These are phyloP conservation scores for Caenorhabditis sulstoni DNA, from an alignment of 2,888 invertebrate species.

Conservation along the genomic window DNA sequence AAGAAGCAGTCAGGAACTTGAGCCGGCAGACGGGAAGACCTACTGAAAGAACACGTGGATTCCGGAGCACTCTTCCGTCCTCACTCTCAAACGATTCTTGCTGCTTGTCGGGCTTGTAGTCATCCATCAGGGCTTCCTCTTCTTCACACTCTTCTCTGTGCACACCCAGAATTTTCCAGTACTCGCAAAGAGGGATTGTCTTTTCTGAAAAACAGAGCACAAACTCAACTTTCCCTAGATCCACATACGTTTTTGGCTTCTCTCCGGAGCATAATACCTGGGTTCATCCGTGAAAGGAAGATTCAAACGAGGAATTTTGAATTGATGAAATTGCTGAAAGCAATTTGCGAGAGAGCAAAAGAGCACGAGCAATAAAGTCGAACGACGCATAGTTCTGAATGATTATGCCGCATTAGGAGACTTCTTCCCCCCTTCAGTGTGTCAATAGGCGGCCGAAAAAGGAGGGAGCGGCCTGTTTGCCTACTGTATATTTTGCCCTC, in stretches of 20 bases:
- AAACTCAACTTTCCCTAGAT: neutral
- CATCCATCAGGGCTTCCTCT: conserved; percentile 35
- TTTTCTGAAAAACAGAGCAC: conserved; percentile 10
- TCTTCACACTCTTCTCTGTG: conserved; percentile 48
- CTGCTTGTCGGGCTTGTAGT: conserved; percentile 35
- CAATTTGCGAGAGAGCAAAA: conserved; percentile 23
- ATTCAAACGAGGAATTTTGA: conserved; percentile 38
- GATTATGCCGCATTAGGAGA: conserved; percentile 11
- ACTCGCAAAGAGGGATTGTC: conserved; percentile 54
- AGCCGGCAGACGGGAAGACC: conserved; percentile 55
- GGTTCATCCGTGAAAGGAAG: conserved; percentile 55
- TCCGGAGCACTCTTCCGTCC: too few relatives aligned
- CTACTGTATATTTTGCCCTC: conserved; percentile 82
- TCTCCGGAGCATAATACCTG: conserved; percentile 39
- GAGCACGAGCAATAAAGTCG: conserved; percentile 1
- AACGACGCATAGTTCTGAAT: conserved; percentile 27
- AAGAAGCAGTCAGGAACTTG: conserved; percentile 51
- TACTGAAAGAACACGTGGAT: too few relatives aligned
- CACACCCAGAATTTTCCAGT: conserved; percentile 55
- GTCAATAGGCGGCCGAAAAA: conserved; percentile 25
- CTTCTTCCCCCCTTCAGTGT: conserved; percentile 1
- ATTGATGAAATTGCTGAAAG: conserved; percentile 29
- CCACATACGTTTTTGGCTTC: conserved; percentile 19
- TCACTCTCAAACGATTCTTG: conserved; percentile 49
- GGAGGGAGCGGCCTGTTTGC: conserved; percentile 19